Conservation (phyloP, 2,113 vertebrate genomes). For the Vidua macroura region DNA sequence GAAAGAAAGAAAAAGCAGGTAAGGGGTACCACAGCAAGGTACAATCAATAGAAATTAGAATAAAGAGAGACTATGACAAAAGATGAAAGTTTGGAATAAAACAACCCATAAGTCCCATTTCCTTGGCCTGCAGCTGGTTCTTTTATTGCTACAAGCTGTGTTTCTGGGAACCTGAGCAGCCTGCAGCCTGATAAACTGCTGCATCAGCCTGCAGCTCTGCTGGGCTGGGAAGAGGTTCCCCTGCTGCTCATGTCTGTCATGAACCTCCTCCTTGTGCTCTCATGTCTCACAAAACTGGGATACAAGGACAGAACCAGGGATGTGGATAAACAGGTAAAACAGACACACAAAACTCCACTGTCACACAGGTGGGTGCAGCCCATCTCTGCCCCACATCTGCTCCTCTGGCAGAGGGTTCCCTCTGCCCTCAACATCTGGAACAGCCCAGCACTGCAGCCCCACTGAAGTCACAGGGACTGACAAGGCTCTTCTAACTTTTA, state of each 20-base stretch:
- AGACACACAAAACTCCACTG: fast-evolving
- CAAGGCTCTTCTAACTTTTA: background rate
- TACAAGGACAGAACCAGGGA: background rate
- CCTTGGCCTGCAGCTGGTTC: background rate
- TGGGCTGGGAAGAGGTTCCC: background rate
- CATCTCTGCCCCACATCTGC: background rate
- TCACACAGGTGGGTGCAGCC: background rate
- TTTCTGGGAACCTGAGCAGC: background rate
- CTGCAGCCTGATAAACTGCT: background rate
- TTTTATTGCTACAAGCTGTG: background rate
- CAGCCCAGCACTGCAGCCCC: background rate
- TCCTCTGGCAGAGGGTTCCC: background rate
- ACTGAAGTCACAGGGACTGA: background rate
- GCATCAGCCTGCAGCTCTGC: background rate
- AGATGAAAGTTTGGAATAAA: background rate
- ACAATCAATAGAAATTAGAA: background rate
- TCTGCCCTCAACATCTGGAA: background rate
- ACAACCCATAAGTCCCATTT: background rate
- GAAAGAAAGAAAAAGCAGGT: background rate
- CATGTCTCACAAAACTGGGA: background rate
- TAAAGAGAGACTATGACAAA: background rate
- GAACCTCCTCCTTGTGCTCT: background rate
- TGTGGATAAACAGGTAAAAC: fast-evolving
- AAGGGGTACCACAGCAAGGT: background rate
- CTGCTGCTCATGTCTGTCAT: background rate